Evolutionary conservation across 92 coral and sea anemone genomes (phyloP).

Genomic region (Desmophyllum pertusum): DNA sequence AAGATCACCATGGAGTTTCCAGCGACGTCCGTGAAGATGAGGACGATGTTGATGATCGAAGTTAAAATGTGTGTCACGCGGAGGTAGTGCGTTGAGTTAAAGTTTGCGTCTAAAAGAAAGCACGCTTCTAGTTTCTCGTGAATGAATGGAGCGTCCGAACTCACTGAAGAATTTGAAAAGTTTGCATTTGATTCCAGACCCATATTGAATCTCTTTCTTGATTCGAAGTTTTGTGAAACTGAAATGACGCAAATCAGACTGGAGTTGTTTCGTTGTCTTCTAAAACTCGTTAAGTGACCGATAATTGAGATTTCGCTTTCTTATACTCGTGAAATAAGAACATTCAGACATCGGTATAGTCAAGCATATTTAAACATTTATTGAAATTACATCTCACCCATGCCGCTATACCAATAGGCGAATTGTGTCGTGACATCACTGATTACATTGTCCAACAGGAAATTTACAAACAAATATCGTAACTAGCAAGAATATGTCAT

Average conservation of each 20-base stretch:
- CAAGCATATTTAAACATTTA: background rate
- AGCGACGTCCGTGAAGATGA: conserved; percentile 8
- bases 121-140: background rate
- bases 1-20: conserved; percentile 32
- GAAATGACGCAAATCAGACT: background rate
- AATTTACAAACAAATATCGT: background rate
- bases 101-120: conserved; percentile 25
- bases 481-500: too few relatives aligned
- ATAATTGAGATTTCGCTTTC: background rate
- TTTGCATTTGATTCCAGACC: background rate
- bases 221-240: background rate
- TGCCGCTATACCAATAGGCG: background rate
- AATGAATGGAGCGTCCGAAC: background rate
- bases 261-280: background rate
- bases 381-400: background rate
- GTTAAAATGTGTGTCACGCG: conserved; percentile 33
- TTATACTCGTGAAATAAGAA: background rate
- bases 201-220: background rate
- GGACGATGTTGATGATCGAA: conserved; percentile 6
- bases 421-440: background rate
- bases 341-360: background rate
- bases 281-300: background rate
- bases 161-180: background rate
- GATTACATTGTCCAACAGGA: background rate
- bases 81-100: conserved; percentile 25